Percentiles rank a stretch among this genome's conserved stretches.
These are phyloP conservation scores for Elanus axillaris DNA, from an alignment of 2,113 vertebrate species.

Conservation along the genomic window DNA sequence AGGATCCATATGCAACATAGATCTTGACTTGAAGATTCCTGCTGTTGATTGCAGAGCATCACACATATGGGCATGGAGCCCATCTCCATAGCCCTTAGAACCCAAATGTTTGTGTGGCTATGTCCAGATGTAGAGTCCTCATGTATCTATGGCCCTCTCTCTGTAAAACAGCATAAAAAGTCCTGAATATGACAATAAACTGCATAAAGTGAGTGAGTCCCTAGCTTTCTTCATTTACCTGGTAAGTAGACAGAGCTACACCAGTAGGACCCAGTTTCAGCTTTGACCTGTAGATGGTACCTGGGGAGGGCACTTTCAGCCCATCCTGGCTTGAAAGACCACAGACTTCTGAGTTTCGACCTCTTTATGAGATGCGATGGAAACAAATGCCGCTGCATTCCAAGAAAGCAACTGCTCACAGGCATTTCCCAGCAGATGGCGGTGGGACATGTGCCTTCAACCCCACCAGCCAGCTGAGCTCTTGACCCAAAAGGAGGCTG, in stretches of 20 bases:
- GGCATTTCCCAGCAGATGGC: background rate
- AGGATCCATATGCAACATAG: background rate
- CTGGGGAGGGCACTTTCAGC: background rate
- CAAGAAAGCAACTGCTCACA: background rate
- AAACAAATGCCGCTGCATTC: background rate
- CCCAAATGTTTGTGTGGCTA: background rate
- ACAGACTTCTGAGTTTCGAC: background rate
- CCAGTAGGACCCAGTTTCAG: background rate
- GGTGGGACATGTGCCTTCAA: background rate
- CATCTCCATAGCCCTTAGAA: background rate
- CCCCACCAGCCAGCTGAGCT: background rate
- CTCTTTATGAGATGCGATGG: background rate
- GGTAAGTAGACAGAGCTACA: background rate
- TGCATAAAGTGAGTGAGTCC: background rate
- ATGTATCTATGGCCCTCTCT: background rate
- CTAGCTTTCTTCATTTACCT: background rate
- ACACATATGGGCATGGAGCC: background rate
- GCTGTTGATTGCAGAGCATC: background rate
- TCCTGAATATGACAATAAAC: background rate
- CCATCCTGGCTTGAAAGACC: background rate
- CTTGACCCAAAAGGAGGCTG: background rate
- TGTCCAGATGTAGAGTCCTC: background rate
- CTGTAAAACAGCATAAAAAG: background rate
- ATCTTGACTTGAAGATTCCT: background rate
- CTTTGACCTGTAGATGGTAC: background rate